phyloP scores from a whole-genome alignment of 2,113 vertebrate species.

The Oceanodroma tethys region DNA sequence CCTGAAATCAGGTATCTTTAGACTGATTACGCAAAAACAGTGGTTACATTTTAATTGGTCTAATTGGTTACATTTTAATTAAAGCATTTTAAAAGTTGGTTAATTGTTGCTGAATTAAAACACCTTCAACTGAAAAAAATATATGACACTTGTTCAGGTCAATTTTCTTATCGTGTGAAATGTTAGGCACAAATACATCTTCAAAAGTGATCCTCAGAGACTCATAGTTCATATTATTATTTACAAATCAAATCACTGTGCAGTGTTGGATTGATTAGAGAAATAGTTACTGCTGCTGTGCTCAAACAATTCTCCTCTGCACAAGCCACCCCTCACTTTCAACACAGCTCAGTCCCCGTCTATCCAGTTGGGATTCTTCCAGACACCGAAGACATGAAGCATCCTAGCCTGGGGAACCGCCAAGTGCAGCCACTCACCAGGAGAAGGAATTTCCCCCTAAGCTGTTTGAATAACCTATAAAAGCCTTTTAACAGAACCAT shows the following conservation, averaged over 20 bases:
- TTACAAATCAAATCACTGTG: not conserved
- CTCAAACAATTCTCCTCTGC: not conserved
- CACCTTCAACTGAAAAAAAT: not conserved
- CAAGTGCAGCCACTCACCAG: not conserved
- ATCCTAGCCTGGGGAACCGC: not conserved
- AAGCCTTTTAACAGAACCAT: not conserved
- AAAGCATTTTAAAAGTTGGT: not conserved
- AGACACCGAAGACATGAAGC: accelerated
- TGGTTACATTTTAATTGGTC: not conserved
- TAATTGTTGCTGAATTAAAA: conserved; percentile 24
- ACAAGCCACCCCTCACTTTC: not conserved
- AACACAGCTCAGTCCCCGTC: not conserved
- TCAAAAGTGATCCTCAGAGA: not conserved
- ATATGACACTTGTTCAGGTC: not conserved
- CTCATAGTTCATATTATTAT: not conserved
- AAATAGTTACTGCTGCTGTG: not conserved
- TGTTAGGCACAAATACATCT: not conserved
- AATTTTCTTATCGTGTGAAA: not conserved
- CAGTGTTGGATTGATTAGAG: not conserved
- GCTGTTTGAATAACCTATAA: not conserved
- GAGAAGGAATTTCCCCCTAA: not conserved
- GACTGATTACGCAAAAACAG: not conserved
- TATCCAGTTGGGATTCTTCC: not conserved
- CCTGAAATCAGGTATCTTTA: not conserved
- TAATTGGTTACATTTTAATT: conserved; percentile 24